Evolutionary conservation across 2,797 vertebrate species (phyloP).

Genomic region (Halcyon badia): DNA sequence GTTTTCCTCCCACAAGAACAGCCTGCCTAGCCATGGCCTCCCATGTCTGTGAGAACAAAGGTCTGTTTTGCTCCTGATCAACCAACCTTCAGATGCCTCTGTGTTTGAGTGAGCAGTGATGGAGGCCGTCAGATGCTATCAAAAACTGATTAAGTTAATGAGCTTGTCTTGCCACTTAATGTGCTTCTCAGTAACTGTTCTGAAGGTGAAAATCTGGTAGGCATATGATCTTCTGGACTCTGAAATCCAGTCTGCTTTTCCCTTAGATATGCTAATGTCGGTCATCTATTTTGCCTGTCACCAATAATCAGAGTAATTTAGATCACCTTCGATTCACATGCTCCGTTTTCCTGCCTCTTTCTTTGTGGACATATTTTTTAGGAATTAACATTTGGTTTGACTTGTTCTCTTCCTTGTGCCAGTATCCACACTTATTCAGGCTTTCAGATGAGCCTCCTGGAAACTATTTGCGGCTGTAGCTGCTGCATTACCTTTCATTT

Average conservation of each 20-base stretch:
- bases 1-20: accelerated
- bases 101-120: constrained; percentile 16
- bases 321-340: neutral
- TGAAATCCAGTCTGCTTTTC: neutral
- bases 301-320: neutral
- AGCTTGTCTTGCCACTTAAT: constrained; percentile 44
- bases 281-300: constrained; percentile 17
- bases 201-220: constrained; percentile 52
- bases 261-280: neutral
- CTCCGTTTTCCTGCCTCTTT: neutral
- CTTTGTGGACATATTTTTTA: neutral
- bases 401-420: neutral
- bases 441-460: neutral
- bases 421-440: accelerated
- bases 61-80: constrained; percentile 24
- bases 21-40: neutral
- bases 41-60: neutral
- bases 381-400: neutral
- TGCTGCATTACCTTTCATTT: neutral
- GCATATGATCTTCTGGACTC: neutral
- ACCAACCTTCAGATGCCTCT: constrained; percentile 50
- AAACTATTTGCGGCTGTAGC: neutral
- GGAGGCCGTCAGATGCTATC: constrained; percentile 26
- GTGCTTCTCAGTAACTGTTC: neutral
- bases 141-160: constrained; percentile 56